Evolutionary conservation across 2,113 vertebrate species (phyloP).

Genomic region (Tragulus kanchil): DNA sequence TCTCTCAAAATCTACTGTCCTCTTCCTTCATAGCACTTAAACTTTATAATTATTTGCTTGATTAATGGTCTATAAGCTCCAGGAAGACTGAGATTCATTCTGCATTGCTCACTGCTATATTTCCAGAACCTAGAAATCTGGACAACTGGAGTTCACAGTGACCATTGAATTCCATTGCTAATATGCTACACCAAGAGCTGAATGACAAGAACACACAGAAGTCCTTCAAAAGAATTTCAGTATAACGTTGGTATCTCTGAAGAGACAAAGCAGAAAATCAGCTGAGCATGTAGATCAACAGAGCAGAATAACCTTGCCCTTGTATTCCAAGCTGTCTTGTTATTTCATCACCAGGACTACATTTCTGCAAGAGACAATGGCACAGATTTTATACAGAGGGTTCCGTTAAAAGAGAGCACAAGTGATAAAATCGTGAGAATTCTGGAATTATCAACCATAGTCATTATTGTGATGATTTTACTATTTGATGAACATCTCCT

Average conservation of each 20-base stretch:
- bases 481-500: not conserved
- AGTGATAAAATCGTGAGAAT: not conserved
- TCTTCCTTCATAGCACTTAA: not conserved
- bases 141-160: not conserved
- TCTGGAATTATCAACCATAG: constrained; percentile 17
- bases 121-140: not conserved
- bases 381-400: not conserved
- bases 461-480: not conserved
- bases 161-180: not conserved
- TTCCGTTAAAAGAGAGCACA: not conserved
- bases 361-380: not conserved
- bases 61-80: not conserved
- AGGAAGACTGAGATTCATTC: not conserved
- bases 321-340: not conserved
- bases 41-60: not conserved
- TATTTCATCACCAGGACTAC: not conserved
- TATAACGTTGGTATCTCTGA: not conserved
- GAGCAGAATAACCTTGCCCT: not conserved
- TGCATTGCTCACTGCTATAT: not conserved
- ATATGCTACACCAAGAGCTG: not conserved
- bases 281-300: not conserved
- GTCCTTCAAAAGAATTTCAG: not conserved
- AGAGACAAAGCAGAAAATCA: constrained; percentile 28
- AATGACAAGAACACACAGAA: not conserved
- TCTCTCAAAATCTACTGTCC: not conserved